Conservation (phyloP, 2,797 vertebrate species). For the Liasis olivaceus region DNA sequence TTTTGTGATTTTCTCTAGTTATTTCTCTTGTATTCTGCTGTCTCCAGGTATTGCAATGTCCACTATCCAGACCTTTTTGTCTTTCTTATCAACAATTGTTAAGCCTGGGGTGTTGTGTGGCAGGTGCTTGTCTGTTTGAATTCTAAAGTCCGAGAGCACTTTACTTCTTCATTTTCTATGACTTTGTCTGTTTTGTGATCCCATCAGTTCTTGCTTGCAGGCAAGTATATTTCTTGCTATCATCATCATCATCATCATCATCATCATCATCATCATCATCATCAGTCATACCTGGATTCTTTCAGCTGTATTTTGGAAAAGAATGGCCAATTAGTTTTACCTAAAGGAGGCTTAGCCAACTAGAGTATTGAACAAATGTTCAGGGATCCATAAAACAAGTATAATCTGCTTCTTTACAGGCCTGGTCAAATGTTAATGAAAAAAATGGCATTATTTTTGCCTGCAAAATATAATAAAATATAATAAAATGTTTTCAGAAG, state of each 20-base stretch:
- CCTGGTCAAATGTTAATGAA: background rate
- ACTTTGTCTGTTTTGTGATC: too few relatives aligned
- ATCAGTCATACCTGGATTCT: background rate
- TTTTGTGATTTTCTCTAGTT: too few relatives aligned
- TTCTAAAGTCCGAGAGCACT: too few relatives aligned
- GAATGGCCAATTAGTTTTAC: background rate
- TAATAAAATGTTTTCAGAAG: background rate
- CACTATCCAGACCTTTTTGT: too few relatives aligned
- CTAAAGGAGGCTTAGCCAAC: background rate
- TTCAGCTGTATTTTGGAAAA: background rate
- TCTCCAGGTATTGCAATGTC: too few relatives aligned
- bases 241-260: background rate
- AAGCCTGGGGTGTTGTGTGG: too few relatives aligned
- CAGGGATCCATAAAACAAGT: background rate
- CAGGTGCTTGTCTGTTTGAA: too few relatives aligned
- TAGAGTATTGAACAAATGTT: background rate
- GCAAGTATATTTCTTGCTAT: background rate
- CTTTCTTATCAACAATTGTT: too few relatives aligned
- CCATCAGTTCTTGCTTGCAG: too few relatives aligned
- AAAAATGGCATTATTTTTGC: background rate
- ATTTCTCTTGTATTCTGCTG: too few relatives aligned
- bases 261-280: background rate
- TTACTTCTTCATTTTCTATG: too few relatives aligned
- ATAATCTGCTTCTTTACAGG: background rate
- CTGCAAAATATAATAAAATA: background rate